These are phyloP conservation scores for Limenitis camilla DNA, from an alignment of 2,888 invertebrate species.

Conservation along the genomic window DNA sequence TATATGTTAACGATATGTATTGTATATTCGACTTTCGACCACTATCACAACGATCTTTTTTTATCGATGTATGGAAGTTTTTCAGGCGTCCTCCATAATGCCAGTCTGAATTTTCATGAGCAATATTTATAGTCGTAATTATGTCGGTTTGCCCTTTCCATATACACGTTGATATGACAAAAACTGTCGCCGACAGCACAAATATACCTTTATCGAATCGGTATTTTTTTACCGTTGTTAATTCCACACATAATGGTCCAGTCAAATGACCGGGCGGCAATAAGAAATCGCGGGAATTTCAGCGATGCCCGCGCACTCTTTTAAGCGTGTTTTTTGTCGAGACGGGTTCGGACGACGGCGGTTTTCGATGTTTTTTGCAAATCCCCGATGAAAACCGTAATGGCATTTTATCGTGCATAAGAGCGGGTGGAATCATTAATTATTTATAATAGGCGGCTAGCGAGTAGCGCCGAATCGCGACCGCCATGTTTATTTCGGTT, in stretches of 20 bases:
- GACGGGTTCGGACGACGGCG: constrained; percentile 58
- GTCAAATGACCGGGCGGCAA: constrained; percentile 67
- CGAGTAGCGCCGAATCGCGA: constrained; percentile 63
- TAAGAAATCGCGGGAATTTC: constrained; percentile 70
- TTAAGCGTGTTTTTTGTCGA: constrained; percentile 56
- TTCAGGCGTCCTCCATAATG: constrained; percentile 14
- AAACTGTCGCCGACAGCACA: constrained; percentile 56
- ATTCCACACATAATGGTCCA: constrained; percentile 71
- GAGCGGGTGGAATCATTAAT: constrained; percentile 71
- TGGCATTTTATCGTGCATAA: constrained; percentile 75
- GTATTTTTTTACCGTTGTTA: constrained; percentile 63
- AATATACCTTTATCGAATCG: constrained; percentile 64
- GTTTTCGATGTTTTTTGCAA: constrained; percentile 64
- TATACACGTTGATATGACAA: constrained; percentile 55
- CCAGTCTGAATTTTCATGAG: constrained; percentile 67
- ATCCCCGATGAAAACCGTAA: constrained; percentile 71
- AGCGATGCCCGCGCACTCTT: constrained; percentile 69
- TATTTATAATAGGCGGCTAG: constrained; percentile 73
- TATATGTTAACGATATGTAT: too few species aligned
- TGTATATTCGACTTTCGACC: too few species aligned
- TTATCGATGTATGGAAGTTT: constrained; percentile 37
- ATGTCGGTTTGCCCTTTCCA: constrained; percentile 47
- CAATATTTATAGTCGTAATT: constrained; percentile 59
- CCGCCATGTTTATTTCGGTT: constrained; percentile 50
- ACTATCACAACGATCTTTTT: too few species aligned